A percentile compares a stretch with the other conserved stretches of the same genome.
phyloP scores from a whole-genome alignment of 2,888 invertebrate genomes.

The Calameuta idolon region DNA sequence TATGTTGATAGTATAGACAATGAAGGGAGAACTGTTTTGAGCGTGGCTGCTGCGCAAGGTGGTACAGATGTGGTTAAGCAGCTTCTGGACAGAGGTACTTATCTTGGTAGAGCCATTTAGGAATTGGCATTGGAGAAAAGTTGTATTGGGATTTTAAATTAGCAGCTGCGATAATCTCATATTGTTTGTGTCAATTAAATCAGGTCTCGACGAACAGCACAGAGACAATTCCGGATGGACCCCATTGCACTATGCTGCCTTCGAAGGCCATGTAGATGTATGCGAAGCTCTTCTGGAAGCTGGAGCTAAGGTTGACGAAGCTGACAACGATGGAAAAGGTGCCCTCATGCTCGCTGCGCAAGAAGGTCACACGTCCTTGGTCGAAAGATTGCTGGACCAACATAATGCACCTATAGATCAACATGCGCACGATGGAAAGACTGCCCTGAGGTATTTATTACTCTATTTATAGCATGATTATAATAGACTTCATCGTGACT shows the following conservation, averaged over 20 bases:
- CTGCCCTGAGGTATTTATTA: constrained; percentile 76
- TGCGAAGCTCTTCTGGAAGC: constrained; percentile 86
- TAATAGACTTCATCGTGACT: background rate
- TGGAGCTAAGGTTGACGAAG: constrained; percentile 88
- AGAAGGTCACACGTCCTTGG: constrained; percentile 82
- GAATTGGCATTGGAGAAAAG: background rate
- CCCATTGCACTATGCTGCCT: constrained; percentile 94
- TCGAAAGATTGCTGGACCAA: constrained; percentile 77
- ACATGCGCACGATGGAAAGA: constrained; percentile 90
- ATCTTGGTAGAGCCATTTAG: background rate
- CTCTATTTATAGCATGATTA: background rate
- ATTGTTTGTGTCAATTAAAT: constrained; percentile 8
- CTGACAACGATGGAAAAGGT: constrained; percentile 92
- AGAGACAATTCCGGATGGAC: constrained; percentile 98
- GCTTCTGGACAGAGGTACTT: constrained; percentile 82
- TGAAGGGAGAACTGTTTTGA: constrained; percentile 91
- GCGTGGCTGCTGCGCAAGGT: constrained; percentile 87
- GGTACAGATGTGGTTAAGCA: constrained; percentile 91
- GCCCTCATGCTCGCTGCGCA: constrained; percentile 90
- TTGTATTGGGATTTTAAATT: background rate
- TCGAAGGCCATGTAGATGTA: constrained; percentile 90
- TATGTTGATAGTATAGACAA: constrained; percentile 95
- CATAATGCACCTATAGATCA: constrained; percentile 86
- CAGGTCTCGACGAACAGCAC: constrained; percentile 84
- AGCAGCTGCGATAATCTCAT: background rate